Percentiles rank a stretch among this genome's conserved stretches.
Evolutionary conservation across 2,797 vertebrate genomes (phyloP).

Genomic region (Sternotherus odoratus): DNA sequence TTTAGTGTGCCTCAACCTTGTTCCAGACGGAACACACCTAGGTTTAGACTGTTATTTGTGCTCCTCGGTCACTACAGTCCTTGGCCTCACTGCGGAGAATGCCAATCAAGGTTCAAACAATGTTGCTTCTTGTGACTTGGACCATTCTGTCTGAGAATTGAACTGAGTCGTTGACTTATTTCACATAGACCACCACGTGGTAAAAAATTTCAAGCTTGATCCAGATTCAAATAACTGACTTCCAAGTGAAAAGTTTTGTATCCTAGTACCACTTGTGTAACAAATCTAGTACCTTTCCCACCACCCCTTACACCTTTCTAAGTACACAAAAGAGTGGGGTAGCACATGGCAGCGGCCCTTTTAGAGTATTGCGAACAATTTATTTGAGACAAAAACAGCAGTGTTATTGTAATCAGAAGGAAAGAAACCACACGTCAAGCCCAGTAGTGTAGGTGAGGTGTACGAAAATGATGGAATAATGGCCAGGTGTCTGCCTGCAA

Average conservation of each 20-base stretch:
- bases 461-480: neutral
- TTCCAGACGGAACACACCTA: neutral
- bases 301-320: neutral
- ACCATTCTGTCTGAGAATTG: slow-evolving; percentile 29
- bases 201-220: neutral
- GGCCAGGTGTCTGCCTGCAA: neutral
- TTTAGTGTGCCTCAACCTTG: neutral
- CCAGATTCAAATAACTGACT: neutral
- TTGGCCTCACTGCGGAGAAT: neutral
- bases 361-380: neutral
- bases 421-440: accelerated
- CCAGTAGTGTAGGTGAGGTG: neutral
- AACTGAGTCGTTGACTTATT: slow-evolving; percentile 23
- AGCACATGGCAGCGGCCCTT: neutral
- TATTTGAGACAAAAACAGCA: neutral
- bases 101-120: neutral
- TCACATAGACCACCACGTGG: neutral
- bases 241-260: neutral
- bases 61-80: neutral
- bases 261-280: neutral
- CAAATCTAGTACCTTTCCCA: accelerated
- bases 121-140: neutral
- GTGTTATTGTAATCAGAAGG: neutral
- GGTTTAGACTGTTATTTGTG: neutral
- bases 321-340: neutral